Evolutionary conservation across 2,888 invertebrate genomes (phyloP), one percentile per base, ranked within the genome.

Genomic region (Xestobium rufovillosum): DNA sequence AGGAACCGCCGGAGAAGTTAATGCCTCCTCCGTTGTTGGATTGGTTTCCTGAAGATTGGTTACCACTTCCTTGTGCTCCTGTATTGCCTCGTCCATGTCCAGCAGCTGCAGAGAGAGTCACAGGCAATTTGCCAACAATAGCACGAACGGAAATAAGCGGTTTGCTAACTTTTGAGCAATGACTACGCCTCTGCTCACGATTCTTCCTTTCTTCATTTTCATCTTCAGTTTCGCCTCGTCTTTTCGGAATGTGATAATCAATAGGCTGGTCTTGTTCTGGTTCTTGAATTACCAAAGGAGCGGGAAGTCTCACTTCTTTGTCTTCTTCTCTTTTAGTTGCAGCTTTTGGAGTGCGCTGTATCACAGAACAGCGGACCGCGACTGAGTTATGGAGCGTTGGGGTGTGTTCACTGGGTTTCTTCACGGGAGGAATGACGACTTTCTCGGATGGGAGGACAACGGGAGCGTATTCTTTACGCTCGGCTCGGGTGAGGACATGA

Each of bases 181-280:
- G 79, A 39, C 79, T 76, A 45, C 80, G 66, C 47, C 81, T 71
- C 51, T 80, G 79, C 57, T 82, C 81, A 46, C 79, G 70, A 13
- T 76, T 71, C 57, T 77, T 75, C 50, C 74, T 78, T 66, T 75
- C 84, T 42, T 75, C 78, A 59, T 77, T 76, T 55, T 80, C 80
- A 49, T 78, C 77, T 58, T 78, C 78, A 6, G 69, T 66, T 57
- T 78, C 78, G 4, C 80, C 80, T 42, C 78, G 74, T 54, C 84
- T 77, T 61, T 86, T 87, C 14, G 88, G 88, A 47, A 89, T 84
- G 56, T 80, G 88, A 60, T 89, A 89, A 59, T 89, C 88, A 42
- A 89, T 89, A 0, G 89, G 89, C 52, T 88, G 88, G 42, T 89
- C 88, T 52, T 64, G 53, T 55, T 54, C 55, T 29, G 58, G 54